Percentiles rank a stretch among this genome's conserved stretches.
phyloP scores from a whole-genome alignment of 2,888 invertebrate genomes.

The Cheilosia vulpina region DNA sequence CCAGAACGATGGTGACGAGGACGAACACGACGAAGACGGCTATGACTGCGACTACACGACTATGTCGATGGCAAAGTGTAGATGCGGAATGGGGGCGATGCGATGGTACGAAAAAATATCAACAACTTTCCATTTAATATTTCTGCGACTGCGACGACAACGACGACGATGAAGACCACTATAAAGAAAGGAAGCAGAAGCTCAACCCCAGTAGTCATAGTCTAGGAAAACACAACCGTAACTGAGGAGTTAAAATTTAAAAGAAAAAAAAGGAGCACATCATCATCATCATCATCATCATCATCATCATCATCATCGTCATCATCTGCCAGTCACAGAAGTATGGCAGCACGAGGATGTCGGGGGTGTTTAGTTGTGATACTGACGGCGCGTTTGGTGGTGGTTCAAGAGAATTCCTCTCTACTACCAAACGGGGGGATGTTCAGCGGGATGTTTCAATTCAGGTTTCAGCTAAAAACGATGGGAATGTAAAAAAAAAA shows the following conservation, averaged over 20 bases:
- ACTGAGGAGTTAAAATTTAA: conserved; percentile 32
- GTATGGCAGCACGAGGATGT: conserved; percentile 33
- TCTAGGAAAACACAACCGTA: conserved; percentile 34
- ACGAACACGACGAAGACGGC: background rate
- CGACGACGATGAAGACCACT: conserved; percentile 27
- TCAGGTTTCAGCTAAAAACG: conserved; percentile 6
- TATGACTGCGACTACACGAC: background rate
- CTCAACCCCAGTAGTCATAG: conserved; percentile 3
- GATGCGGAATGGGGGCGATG: conserved; percentile 5
- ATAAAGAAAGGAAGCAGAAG: conserved; percentile 11
- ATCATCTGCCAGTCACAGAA: conserved; percentile 48
- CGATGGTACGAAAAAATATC: conserved; percentile 27
- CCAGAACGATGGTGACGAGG: background rate
- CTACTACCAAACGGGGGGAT: background rate
- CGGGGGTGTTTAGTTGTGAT: conserved; percentile 18
- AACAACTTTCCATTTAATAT: conserved; percentile 37
- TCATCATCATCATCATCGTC: conserved; percentile 37
- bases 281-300: conserved; percentile 32
- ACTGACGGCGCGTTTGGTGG: conserved; percentile 3
- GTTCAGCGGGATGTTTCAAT: conserved; percentile 9
- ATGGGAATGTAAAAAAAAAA: background rate
- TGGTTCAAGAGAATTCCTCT: conserved; percentile 17
- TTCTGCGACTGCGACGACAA: background rate
- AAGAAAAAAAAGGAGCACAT: conserved; percentile 10
- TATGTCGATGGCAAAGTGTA: background rate